Conservation (phyloP, 1,140 invertebrate species). For the Monochamus saltuarius region DNA sequence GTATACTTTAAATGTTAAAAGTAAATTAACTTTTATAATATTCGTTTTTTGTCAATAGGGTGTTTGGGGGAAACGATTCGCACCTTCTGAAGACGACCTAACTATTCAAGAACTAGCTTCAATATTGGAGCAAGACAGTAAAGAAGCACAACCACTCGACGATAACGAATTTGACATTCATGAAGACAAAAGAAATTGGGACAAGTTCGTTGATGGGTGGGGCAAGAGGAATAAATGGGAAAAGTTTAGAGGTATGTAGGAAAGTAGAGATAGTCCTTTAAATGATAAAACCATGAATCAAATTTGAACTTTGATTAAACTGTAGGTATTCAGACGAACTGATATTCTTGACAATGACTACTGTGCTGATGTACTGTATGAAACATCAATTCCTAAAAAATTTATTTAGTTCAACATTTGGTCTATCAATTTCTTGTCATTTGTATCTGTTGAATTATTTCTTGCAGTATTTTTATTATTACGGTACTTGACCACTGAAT, state of each 20-base stretch:
- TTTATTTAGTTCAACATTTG: no score
- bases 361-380: no score
- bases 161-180: slow-evolving; percentile 33
- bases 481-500: no score
- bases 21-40: no score
- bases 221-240: slow-evolving; percentile 67
- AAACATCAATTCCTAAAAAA: no score
- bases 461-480: no score
- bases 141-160: slow-evolving; percentile 26
- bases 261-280: background rate
- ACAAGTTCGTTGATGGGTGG: slow-evolving; percentile 58
- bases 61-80: slow-evolving; percentile 52
- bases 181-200: slow-evolving; percentile 63
- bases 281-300: background rate
- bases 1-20: no score
- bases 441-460: no score
- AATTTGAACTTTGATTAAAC: background rate
- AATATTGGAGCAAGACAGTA: slow-evolving; percentile 28
- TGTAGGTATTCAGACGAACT: no score
- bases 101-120: slow-evolving; percentile 36
- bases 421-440: no score
- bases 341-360: no score
- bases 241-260: slow-evolving; percentile 59
- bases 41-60: slow-evolving; percentile 34
- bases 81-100: slow-evolving; percentile 41